phyloP scores from a whole-genome alignment of 2,797 vertebrate species.

The Heliangelus exortis region DNA sequence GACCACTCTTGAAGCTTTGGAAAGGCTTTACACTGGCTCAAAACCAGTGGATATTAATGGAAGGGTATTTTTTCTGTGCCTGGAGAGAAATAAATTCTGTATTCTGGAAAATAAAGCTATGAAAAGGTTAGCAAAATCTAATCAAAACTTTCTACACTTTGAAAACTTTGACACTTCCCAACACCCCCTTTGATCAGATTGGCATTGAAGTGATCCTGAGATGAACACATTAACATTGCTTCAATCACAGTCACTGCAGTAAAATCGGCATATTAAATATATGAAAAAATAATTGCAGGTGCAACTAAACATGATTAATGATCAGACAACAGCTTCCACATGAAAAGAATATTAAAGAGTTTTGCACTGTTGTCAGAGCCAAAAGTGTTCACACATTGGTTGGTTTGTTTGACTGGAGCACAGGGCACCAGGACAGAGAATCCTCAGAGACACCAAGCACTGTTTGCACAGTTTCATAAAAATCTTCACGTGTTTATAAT shows the following conservation, averaged over 20 bases:
- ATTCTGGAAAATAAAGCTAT: not conserved
- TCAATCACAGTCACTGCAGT: slow-evolving; percentile 69
- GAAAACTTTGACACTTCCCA: slow-evolving; percentile 49
- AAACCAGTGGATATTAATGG: not conserved
- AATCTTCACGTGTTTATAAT: not conserved
- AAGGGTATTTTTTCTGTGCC: not conserved
- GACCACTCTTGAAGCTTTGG: not conserved
- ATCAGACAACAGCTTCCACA: slow-evolving; percentile 65
- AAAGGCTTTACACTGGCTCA: not conserved
- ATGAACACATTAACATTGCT: slow-evolving; percentile 64
- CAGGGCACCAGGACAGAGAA: not conserved
- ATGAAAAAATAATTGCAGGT: slow-evolving; percentile 75
- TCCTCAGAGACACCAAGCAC: not conserved
- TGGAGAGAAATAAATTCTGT: not conserved
- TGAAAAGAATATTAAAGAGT: slow-evolving; percentile 72
- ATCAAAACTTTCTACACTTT: slow-evolving; percentile 12
- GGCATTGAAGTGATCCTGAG: slow-evolving; percentile 74
- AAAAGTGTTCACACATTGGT: slow-evolving; percentile 21
- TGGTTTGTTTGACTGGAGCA: not conserved
- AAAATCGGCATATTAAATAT: slow-evolving; percentile 75
- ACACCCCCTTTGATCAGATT: slow-evolving; percentile 37
- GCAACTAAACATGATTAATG: slow-evolving; percentile 79
- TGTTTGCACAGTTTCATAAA: not conserved
- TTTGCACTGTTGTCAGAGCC: slow-evolving; percentile 41
- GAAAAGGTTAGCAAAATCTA: not conserved